A percentile compares a stretch with the other conserved stretches of the same genome.
phyloP scores from a whole-genome alignment of 2,797 vertebrate genomes.

The Clamator glandarius region DNA sequence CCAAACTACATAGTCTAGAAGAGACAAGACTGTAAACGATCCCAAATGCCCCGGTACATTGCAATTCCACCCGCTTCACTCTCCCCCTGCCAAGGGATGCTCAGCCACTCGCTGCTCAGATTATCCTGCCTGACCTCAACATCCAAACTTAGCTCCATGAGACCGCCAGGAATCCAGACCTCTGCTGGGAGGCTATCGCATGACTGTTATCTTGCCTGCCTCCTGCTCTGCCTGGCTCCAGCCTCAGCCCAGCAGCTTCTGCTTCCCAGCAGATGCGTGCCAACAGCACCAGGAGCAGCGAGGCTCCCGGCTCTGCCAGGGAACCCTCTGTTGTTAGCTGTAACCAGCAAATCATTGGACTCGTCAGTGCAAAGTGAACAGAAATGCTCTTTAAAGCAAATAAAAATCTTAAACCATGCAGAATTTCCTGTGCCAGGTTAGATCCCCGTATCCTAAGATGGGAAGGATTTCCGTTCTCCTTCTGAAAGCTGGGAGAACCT shows the following conservation, averaged over 20 bases:
- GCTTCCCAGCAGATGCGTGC: background rate
- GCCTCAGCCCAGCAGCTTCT: background rate
- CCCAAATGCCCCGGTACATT: background rate
- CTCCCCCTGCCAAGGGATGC: background rate
- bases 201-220: background rate
- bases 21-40: background rate
- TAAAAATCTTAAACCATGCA: background rate
- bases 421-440: background rate
- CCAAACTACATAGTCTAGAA: background rate
- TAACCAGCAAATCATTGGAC: background rate
- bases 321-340: background rate
- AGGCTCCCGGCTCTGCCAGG: background rate
- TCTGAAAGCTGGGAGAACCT: background rate
- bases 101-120: background rate
- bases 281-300: background rate
- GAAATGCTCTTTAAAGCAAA: background rate
- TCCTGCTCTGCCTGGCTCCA: background rate
- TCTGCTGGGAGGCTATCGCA: background rate
- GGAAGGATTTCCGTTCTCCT: background rate
- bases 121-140: background rate
- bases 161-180: background rate
- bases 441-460: background rate
- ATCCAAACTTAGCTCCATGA: background rate
- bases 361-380: background rate
- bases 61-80: background rate